These are phyloP conservation scores for Dasysyrphus albostriatus DNA, from an alignment of 2,888 invertebrate species.

Conservation along the genomic window DNA sequence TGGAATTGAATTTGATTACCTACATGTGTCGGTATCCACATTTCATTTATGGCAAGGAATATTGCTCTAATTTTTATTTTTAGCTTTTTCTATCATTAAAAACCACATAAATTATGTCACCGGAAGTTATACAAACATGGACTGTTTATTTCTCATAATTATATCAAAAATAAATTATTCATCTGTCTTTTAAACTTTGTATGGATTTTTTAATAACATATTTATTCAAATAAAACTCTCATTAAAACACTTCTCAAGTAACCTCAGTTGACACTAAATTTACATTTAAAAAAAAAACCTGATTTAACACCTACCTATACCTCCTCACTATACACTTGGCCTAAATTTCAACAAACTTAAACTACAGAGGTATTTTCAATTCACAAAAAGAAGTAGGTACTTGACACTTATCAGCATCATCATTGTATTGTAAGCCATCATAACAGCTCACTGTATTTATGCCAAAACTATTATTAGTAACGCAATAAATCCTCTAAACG, in stretches of 20 bases:
- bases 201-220: too few relatives aligned
- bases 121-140: too few relatives aligned
- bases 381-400: conserved; percentile 30
- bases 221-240: too few relatives aligned
- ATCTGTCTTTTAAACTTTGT: too few relatives aligned
- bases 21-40: too few relatives aligned
- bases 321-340: conserved; percentile 2
- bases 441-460: conserved; percentile 30
- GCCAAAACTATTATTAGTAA: conserved; percentile 57
- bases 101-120: too few relatives aligned
- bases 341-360: conserved; percentile 1
- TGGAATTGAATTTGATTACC: too few relatives aligned
- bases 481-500: conserved; percentile 70
- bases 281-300: neutral
- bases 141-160: too few relatives aligned
- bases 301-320: conserved; percentile 1
- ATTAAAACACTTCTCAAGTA: neutral
- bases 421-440: conserved; percentile 18
- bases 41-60: too few relatives aligned
- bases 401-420: conserved; percentile 64
- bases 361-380: neutral
- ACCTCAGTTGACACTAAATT: conserved; percentile 4
- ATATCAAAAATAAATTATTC: too few relatives aligned
- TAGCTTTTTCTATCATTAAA: too few relatives aligned
- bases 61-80: too few relatives aligned